phyloP scores from a whole-genome alignment of 2,888 invertebrate genomes.

The Chrysolina americana region DNA sequence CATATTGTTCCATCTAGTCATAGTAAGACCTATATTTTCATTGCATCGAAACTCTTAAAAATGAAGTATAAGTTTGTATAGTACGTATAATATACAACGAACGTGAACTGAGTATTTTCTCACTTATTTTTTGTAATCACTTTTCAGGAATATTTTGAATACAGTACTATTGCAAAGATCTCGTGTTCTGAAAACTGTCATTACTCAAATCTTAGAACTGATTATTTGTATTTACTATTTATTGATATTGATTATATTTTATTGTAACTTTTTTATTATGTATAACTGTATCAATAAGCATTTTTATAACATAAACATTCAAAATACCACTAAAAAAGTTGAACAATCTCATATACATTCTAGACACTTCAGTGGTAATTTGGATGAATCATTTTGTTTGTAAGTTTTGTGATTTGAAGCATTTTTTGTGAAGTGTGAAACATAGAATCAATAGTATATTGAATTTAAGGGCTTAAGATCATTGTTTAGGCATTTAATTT shows the following conservation, averaged over 20 bases:
- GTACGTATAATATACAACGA: no score
- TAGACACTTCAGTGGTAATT: neutral
- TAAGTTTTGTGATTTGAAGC: neutral
- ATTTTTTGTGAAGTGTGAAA: constrained; percentile 4
- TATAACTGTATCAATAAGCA: neutral
- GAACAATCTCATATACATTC: constrained; percentile 1
- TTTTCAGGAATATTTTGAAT: neutral
- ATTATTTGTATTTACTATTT: constrained; percentile 29
- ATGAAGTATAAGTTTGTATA: no score
- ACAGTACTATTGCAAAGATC: neutral
- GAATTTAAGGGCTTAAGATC: neutral
- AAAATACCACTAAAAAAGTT: constrained; percentile 8
- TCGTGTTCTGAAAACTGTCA: constrained; percentile 8
- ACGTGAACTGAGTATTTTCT: no score
- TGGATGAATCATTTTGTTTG: constrained; percentile 12
- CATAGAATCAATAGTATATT: neutral
- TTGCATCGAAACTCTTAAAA: no score
- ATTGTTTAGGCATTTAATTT: neutral
- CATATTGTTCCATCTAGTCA: no score
- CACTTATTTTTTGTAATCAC: neutral
- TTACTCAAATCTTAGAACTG: constrained; percentile 4
- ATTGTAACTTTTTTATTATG: neutral
- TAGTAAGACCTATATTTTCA: no score
- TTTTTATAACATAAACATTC: constrained; percentile 11
- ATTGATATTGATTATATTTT: constrained; percentile 27